Conservation (phyloP, 2,113 vertebrate genomes). For the Hemichromis elongatus region DNA sequence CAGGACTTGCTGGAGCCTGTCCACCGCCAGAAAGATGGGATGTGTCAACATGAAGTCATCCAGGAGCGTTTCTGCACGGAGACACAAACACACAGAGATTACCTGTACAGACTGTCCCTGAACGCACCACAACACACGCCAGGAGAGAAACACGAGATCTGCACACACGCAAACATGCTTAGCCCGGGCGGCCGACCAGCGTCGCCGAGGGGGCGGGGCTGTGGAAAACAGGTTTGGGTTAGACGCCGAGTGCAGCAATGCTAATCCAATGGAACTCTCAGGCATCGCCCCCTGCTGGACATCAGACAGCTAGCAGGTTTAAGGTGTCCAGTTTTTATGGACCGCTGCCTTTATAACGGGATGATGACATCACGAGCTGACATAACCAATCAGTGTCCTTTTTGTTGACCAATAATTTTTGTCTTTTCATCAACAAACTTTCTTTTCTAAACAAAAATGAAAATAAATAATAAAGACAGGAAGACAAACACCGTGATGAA, state of each 20-base stretch:
- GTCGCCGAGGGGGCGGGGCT: neutral
- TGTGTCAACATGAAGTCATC: conserved; percentile 96
- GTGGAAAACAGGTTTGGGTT: neutral
- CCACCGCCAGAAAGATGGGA: conserved; percentile 91
- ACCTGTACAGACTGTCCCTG: neutral
- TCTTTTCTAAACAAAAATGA: neutral
- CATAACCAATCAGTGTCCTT: neutral
- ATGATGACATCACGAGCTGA: neutral
- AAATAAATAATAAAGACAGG: neutral
- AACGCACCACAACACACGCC: neutral
- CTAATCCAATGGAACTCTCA: neutral
- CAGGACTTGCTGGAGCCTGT: conserved; percentile 90
- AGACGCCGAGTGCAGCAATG: neutral
- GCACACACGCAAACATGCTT: neutral
- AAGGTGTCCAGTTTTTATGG: neutral
- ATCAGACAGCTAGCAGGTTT: neutral
- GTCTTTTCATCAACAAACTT: neutral
- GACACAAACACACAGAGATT: neutral
- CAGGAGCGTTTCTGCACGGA: conserved; percentile 80
- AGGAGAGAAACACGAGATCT: neutral
- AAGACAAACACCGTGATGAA: neutral
- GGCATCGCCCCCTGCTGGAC: neutral
- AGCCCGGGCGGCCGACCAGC: too few species aligned
- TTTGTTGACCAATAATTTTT: neutral
- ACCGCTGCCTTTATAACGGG: neutral